A percentile compares a stretch with the other conserved stretches of the same genome.
These are phyloP conservation scores for Xestia c-nigrum DNA, from an alignment of 2,888 invertebrate species.

Conservation along the genomic window DNA sequence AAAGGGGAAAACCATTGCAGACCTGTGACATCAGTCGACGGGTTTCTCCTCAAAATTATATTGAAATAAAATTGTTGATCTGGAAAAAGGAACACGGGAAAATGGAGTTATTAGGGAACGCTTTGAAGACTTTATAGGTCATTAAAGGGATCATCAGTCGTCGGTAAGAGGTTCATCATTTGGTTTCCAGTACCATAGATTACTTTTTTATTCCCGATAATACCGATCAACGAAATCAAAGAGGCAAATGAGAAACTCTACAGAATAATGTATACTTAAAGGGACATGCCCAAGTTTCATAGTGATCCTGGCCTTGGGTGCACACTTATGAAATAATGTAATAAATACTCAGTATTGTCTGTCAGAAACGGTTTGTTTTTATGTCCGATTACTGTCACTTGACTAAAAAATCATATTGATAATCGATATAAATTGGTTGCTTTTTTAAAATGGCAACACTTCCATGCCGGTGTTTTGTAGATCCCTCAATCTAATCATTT, in stretches of 20 bases:
- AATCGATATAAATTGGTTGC: no score
- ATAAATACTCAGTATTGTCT: no score
- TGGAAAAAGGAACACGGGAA: background rate
- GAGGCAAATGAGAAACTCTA: background rate
- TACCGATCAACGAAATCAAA: background rate
- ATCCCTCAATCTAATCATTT: no score
- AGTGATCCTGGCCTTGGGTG: no score
- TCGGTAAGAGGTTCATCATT: slow-evolving; percentile 8
- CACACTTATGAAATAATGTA: no score
- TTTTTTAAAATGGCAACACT: no score
- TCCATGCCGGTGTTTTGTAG: no score
- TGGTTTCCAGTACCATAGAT: background rate
- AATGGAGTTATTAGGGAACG: background rate
- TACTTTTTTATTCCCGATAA: background rate
- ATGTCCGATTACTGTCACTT: no score
- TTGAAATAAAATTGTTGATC: slow-evolving; percentile 15
- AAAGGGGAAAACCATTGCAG: no score
- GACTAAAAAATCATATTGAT: no score
- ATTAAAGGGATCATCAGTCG: slow-evolving; percentile 9
- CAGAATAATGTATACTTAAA: background rate
- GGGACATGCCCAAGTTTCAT: no score
- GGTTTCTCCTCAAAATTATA: background rate
- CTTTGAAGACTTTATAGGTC: background rate
- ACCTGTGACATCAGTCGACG: background rate
- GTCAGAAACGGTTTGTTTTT: no score